phyloP scores from a whole-genome alignment of 2,888 invertebrate genomes.

The Arrhopalites spinosus region DNA sequence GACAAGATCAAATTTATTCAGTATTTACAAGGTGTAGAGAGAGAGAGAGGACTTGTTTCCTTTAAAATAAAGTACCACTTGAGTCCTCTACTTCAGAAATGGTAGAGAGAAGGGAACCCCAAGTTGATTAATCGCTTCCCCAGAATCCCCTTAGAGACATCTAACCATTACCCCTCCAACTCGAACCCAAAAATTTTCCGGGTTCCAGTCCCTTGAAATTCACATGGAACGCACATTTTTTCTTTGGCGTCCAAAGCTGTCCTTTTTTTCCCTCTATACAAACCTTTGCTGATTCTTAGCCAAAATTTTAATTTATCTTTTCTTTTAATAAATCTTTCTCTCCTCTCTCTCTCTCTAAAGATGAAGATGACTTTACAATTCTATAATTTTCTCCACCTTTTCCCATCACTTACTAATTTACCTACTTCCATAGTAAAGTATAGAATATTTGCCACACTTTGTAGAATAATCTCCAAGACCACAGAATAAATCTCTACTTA shows the following conservation, averaged over 20 bases:
- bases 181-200: constrained; percentile 2
- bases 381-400: too few relatives aligned
- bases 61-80: constrained; percentile 16
- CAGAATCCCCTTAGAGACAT: constrained; percentile 47
- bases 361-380: too few relatives aligned
- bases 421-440: too few relatives aligned
- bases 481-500: too few relatives aligned
- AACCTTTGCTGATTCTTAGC: too few relatives aligned
- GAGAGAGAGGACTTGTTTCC: not conserved
- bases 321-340: constrained; percentile 18
- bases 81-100: constrained; percentile 26
- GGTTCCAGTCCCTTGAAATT: constrained; percentile 11
- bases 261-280: not conserved
- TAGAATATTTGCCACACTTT: too few relatives aligned
- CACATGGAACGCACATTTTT: constrained; percentile 17
- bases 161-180: constrained; percentile 25
- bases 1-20: too few relatives aligned
- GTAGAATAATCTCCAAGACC: too few relatives aligned
- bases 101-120: not conserved
- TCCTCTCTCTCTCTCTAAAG: not conserved
- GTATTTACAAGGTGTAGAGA: too few relatives aligned
- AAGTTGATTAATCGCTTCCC: constrained; percentile 48
- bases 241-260: too few relatives aligned
- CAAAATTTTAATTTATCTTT: not conserved
- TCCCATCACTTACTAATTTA: too few relatives aligned